phyloP scores from a whole-genome alignment of 2,888 invertebrate genomes.

The Eupithecia dodoneata region DNA sequence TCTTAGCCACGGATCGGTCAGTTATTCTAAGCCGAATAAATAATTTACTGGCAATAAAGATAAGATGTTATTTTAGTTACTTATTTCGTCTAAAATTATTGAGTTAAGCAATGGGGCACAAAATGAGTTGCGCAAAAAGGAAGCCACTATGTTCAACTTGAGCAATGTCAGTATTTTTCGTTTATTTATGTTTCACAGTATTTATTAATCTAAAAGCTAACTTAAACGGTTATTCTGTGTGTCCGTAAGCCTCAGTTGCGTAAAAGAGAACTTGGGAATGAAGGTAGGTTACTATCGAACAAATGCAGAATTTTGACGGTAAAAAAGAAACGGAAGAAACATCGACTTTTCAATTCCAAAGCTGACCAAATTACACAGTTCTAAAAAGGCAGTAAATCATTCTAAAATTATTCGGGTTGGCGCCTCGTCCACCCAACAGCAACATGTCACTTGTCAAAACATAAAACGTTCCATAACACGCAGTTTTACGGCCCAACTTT shows the following conservation, averaged over 20 bases:
- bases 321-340: background rate
- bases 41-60: background rate
- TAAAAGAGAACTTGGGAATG: too few species aligned
- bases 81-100: too few species aligned
- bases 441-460: conserved; percentile 51
- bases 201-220: too few species aligned
- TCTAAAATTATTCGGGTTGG: conserved; percentile 70
- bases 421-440: conserved; percentile 51
- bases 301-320: background rate
- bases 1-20: background rate
- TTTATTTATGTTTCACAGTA: too few species aligned
- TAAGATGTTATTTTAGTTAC: too few species aligned
- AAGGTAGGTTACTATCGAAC: too few species aligned
- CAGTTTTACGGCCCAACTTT: conserved; percentile 74
- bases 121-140: too few species aligned
- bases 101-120: too few species aligned
- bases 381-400: conserved; percentile 70
- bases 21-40: background rate
- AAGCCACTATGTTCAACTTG: too few species aligned
- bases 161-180: too few species aligned
- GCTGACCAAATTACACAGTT: conserved; percentile 36
- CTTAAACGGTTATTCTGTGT: too few species aligned
- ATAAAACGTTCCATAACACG: conserved; percentile 54
- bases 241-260: too few species aligned
- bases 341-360: conserved; percentile 20